Evolutionary conservation across 2,113 vertebrate species (phyloP), one percentile per base, ranked within the genome.

Genomic region (Sorex araneus): DNA sequence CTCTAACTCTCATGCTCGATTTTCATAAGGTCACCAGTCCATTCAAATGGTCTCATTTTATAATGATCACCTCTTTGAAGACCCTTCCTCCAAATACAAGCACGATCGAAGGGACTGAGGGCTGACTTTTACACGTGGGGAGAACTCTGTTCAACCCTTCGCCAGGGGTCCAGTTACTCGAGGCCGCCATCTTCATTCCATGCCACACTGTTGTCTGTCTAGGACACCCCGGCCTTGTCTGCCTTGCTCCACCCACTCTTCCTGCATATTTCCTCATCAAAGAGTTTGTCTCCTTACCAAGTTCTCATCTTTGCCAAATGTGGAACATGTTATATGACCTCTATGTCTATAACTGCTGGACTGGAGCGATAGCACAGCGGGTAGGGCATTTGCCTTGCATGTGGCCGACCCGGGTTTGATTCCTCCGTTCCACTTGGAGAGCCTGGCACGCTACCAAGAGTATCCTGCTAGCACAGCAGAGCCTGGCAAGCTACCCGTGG

Each of bases 41-140:
- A 28, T 18, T 12, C 25, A 1, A 4, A n/a, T 8, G 67, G 10
- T 25, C 45, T 89, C 45, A 10, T n/a, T 34, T 30, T 11, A 28
- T 40, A 21, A 32, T 71, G 12, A 16, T 30, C 0, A 8, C 6
- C 36, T 54, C 74, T 57, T 5, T 7, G 2, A 67, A 80, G 34
- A n/a, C 7, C 27, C 60, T 4, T 3, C 27, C 30, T 28, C 18
- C n/a, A 7, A 5, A 30, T 8, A 23, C 66, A 8, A 4, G 21
- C 34, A 4, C 34, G 19, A 11, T 71, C 47, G 27, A 5, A 60
- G 28, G 10, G 13, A 3, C 4, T n/a, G 4, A 32, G 9, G 21
- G 1, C 5, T 43, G 3, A 40, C 0, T 1, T 47, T 34, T 54
- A 7, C 28, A 25, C 23, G 15, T 13, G 0, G 1, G 40, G 32